These are phyloP conservation scores for Hycleus cichorii DNA, from an alignment of 1,140 invertebrate species.

Conservation along the genomic window DNA sequence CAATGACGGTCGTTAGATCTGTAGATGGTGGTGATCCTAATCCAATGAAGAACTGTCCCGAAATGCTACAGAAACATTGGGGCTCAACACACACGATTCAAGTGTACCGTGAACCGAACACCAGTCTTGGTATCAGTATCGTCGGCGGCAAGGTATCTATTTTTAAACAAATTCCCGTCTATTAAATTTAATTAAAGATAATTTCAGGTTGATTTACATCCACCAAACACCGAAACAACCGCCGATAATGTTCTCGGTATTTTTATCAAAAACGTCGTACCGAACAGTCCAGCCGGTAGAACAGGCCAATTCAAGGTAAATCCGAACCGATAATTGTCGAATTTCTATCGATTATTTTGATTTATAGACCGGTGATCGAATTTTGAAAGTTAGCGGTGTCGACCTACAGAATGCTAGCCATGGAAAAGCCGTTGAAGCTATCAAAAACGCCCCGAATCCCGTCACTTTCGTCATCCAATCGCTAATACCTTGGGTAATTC, in stretches of 20 bases:
- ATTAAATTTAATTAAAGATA: neutral
- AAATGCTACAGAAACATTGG: constrained; percentile 70
- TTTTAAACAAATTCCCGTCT: neutral
- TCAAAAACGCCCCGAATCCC: constrained; percentile 82
- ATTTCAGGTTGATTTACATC: constrained; percentile 50
- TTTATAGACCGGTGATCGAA: constrained; percentile 76
- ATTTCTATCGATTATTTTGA: neutral
- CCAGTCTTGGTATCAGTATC: constrained; percentile 89
- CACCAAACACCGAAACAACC: constrained; percentile 34
- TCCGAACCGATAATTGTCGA: neutral
- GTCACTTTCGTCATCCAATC: constrained; percentile 91
- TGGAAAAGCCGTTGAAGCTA: constrained; percentile 92
- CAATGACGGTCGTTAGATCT: constrained; percentile 33
- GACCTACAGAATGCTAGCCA: constrained; percentile 87
- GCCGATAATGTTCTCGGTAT: constrained; percentile 72
- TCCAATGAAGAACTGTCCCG: constrained; percentile 12
- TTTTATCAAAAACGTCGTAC: constrained; percentile 95
- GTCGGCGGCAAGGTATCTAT: constrained; percentile 85
- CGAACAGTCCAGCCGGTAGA: constrained; percentile 88
- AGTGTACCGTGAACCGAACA: constrained; percentile 61
- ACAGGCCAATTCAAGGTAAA: constrained; percentile 78
- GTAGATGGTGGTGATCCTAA: constrained; percentile 18
- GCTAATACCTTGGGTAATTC: constrained; percentile 67
- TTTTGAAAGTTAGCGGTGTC: constrained; percentile 87
- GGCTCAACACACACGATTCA: constrained; percentile 71